phyloP scores from a whole-genome alignment of 2,797 vertebrate genomes.

The Varecia variegata region DNA sequence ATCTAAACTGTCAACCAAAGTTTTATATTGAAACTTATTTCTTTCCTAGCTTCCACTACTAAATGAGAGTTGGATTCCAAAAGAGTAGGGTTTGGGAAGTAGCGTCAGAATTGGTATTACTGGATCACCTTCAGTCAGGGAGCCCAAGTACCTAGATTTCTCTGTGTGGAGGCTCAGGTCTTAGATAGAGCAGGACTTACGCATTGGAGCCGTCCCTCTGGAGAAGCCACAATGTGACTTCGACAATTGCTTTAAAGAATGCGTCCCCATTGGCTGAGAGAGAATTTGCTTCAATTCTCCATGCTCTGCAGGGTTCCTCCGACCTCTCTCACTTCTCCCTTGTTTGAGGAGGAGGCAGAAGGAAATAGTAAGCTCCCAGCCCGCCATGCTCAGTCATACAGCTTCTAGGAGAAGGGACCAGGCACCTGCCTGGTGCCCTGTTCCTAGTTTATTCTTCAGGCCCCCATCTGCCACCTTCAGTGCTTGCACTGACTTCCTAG shows the following conservation, averaged over 20 bases:
- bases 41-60: slow-evolving; percentile 17
- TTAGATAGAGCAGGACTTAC: not conserved
- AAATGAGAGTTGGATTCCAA: not conserved
- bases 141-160: not conserved
- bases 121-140: not conserved
- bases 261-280: not conserved
- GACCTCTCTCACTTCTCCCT: not conserved
- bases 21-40: not conserved
- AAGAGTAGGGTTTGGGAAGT: not conserved
- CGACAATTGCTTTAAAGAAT: not conserved
- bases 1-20: not conserved
- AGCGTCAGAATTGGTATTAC: not conserved
- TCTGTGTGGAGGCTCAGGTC: not conserved
- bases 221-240: not conserved
- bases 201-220: not conserved
- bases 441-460: not conserved
- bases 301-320: not conserved
- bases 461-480: not conserved
- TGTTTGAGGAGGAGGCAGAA: not conserved
- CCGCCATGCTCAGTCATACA: not conserved
- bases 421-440: not conserved
- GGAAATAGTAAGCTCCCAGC: not conserved
- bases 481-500: not conserved
- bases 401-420: not conserved
- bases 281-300: not conserved